These are phyloP conservation scores for Steatornis caripensis DNA, from an alignment of 2,113 vertebrate species.

Conservation along the genomic window DNA sequence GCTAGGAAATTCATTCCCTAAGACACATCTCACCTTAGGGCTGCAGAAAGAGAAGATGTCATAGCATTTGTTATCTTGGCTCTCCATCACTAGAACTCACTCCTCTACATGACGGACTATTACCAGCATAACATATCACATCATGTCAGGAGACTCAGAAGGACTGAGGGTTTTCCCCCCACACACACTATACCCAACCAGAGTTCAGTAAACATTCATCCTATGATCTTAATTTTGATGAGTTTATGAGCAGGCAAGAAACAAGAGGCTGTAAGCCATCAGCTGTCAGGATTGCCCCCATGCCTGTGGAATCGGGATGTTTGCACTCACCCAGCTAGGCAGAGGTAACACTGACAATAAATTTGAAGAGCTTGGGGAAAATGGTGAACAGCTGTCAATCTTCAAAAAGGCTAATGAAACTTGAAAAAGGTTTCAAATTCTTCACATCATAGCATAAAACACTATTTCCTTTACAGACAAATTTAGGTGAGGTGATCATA, in stretches of 20 bases:
- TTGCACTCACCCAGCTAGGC: background rate
- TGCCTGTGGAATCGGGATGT: background rate
- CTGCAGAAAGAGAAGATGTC: background rate
- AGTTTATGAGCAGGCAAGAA: background rate
- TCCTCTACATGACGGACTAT: background rate
- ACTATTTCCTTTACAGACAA: background rate
- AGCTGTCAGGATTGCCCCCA: background rate
- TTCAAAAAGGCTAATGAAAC: background rate
- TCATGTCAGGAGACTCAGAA: background rate
- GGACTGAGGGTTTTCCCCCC: too few relatives aligned
- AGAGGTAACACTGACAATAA: background rate
- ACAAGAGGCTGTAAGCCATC: background rate
- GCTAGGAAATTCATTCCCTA: background rate
- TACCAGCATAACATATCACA: background rate
- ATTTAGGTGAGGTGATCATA: background rate
- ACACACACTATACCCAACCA: background rate
- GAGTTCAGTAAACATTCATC: background rate
- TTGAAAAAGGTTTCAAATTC: background rate
- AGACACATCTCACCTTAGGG: background rate
- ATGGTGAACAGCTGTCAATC: background rate
- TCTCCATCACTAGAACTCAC: background rate
- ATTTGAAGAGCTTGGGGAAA: background rate
- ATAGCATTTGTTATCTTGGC: accelerated
- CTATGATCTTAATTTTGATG: background rate
- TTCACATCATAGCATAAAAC: background rate